Evolutionary conservation across 2,797 vertebrate species (phyloP), one percentile per base, ranked within the genome.

Genomic region (Enteromius viviparus): DNA sequence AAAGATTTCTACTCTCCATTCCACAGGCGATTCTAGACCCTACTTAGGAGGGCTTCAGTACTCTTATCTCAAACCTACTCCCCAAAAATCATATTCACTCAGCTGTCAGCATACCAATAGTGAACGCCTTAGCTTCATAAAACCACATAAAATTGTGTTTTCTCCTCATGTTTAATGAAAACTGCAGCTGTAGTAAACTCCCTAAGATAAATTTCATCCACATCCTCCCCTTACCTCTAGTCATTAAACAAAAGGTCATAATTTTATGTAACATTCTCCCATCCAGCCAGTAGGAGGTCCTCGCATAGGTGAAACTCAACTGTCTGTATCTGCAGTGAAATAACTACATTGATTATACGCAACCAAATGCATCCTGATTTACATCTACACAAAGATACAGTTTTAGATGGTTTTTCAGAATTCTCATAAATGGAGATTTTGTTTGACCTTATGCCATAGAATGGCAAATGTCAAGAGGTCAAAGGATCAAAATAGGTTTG

Each of bases 91-190:
- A 1, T 32, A 34, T 34, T 65, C 3, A 11, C 9, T 68, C 19
- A 68, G 32, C 32, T 8, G 29, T 65, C 62, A 65, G 32, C 32
- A 66, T n/a, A 37, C 29, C 53, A 72, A 37, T 21, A 34, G 11
- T 14, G 6, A n/a, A 55, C 71, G 7, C 10, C 19, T 23, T 19
- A 37, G 71, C 49, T 17, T 74, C 49, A 34, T 14, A n/a, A 74
- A 53, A 12, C 3, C 29, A 37, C 17, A 75, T 32, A 26, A 19
- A 37, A 53, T 75, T 75, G 53, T 55, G 32, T 15, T 55, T 21
- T 37, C 49, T 37, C 3, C 11, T 75, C 29, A 40, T 75, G 21
- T 40, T 75, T 75, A 37, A 51, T 40, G 32, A 75, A 75, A 75
- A 75, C 21, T 23, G 21, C 71, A 9, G 49, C 11, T 53, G 49